These are phyloP conservation scores for Antennarius maculatus DNA, from an alignment of 2,797 vertebrate species.

Conservation along the genomic window DNA sequence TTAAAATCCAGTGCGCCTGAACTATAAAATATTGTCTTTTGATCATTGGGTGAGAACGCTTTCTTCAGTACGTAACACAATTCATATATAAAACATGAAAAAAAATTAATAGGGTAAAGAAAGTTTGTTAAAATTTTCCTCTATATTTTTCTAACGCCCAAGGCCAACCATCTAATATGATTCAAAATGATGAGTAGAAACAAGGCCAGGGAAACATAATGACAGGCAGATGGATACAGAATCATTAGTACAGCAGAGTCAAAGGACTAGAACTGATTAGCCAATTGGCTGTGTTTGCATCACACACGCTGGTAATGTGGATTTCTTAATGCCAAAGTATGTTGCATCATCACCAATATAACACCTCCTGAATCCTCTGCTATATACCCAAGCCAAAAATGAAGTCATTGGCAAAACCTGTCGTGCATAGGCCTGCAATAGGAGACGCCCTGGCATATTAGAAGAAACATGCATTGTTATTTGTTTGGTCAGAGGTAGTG, in stretches of 20 bases:
- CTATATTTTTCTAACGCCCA: constrained; percentile 54
- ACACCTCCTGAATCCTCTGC: constrained; percentile 22
- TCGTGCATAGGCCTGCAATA: neutral
- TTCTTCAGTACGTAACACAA: neutral
- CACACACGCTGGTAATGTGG: constrained; percentile 53
- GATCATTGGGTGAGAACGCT: neutral
- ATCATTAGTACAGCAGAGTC: constrained; percentile 29
- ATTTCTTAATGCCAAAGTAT: constrained; percentile 61
- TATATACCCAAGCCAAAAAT: constrained; percentile 33
- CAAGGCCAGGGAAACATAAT: constrained; percentile 18
- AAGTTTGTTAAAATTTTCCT: neutral
- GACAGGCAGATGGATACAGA: constrained; percentile 56
- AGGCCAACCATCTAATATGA: constrained; percentile 33
- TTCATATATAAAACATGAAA: no score
- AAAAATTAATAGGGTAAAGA: neutral
- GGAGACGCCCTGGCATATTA: neutral
- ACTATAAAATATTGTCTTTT: constrained; percentile 6
- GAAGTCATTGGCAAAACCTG: constrained; percentile 20
- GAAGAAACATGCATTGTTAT: constrained; percentile 1
- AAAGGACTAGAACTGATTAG: constrained; percentile 37
- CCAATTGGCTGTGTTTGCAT: constrained; percentile 55
- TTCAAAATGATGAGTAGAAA: constrained; percentile 31
- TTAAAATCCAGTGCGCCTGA: no score
- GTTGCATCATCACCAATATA: constrained; percentile 63
- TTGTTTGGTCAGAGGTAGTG: constrained; percentile 9